Evolutionary conservation across 2,888 invertebrate species (phyloP).

Genomic region (Machimus atricapillus): DNA sequence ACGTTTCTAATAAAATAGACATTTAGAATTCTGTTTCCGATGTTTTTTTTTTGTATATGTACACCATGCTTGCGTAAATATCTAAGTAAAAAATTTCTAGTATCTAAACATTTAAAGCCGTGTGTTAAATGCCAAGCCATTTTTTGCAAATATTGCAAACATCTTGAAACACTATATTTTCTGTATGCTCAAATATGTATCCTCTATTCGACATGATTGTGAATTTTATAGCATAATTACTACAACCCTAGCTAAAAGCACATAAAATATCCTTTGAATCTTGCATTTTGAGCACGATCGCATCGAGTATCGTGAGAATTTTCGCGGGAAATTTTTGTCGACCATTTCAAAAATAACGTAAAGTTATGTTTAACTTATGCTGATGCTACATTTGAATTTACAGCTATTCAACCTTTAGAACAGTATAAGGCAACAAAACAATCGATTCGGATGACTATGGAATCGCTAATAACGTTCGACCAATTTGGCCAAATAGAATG

Average conservation of each 20-base stretch:
- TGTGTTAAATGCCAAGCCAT: background rate
- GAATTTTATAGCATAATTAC: background rate
- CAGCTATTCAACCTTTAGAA: background rate
- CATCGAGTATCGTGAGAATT: background rate
- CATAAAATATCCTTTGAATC: background rate
- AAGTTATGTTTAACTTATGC: background rate
- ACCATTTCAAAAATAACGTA: background rate
- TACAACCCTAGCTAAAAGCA: background rate
- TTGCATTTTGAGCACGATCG: background rate
- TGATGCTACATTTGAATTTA: background rate
- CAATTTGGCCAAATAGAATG: background rate
- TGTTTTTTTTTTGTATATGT: background rate
- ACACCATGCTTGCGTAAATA: background rate
- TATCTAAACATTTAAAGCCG: slow-evolving; percentile 21
- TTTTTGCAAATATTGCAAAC: slow-evolving; percentile 18
- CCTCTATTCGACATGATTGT: background rate
- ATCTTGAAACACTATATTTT: background rate
- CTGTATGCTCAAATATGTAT: background rate
- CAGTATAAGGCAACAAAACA: background rate
- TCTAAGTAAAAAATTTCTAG: background rate
- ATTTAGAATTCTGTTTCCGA: slow-evolving; percentile 13
- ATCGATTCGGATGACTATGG: background rate
- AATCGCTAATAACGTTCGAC: background rate
- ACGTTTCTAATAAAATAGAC: slow-evolving; percentile 3
- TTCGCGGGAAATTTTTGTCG: background rate